Conservation (phyloP, 2,797 vertebrate genomes). For the Alcedo quadribrachys region DNA sequence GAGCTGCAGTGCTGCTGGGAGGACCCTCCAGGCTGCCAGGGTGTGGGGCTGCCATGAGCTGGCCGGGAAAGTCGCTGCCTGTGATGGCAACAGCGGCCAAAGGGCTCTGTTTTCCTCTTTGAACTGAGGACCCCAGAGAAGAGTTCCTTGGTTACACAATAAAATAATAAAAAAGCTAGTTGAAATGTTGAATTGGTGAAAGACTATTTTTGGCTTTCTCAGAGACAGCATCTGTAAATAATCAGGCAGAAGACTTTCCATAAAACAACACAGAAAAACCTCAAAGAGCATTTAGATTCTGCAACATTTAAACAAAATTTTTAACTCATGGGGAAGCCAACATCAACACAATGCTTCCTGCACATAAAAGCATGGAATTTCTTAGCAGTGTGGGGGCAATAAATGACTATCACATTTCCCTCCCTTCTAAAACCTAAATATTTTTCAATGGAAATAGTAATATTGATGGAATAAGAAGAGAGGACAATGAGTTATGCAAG, state of each 20-base stretch:
- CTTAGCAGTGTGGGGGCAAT: slow-evolving; percentile 85
- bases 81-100: neutral
- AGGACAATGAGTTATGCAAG: slow-evolving; percentile 54
- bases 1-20: neutral
- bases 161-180: slow-evolving; percentile 68
- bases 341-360: slow-evolving; percentile 88
- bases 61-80: neutral
- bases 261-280: slow-evolving; percentile 84
- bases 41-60: neutral
- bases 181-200: slow-evolving; percentile 72
- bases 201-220: slow-evolving; percentile 81
- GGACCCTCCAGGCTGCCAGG: neutral
- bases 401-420: slow-evolving; percentile 87
- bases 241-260: slow-evolving; percentile 85
- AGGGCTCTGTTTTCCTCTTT: slow-evolving; percentile 12
- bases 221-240: slow-evolving; percentile 85
- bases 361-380: slow-evolving; percentile 87
- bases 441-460: slow-evolving; percentile 72
- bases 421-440: slow-evolving; percentile 74
- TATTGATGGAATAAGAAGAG: slow-evolving; percentile 66
- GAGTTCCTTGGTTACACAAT: slow-evolving; percentile 57
- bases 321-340: slow-evolving; percentile 85
- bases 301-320: slow-evolving; percentile 90
- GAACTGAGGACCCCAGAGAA: slow-evolving; percentile 34
- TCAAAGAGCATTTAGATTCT: slow-evolving; percentile 85